Conservation (phyloP, 2,113 vertebrate genomes). For the Rhinolophus sinicus region DNA sequence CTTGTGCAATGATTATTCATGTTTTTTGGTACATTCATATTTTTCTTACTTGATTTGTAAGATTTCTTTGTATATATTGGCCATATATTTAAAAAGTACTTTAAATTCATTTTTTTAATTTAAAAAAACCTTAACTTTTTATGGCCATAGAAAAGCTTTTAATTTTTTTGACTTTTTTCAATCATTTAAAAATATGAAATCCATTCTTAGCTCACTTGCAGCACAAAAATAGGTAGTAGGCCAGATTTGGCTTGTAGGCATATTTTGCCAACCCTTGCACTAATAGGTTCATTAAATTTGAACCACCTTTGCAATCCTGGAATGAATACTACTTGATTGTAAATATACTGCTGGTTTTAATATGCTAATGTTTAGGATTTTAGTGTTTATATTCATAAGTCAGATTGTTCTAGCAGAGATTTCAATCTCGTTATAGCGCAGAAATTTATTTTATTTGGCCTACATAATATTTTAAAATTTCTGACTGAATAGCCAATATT, state of each 20-base stretch:
- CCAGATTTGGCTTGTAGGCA: background rate
- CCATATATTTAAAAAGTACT: background rate
- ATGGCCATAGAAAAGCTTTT: background rate
- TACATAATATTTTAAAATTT: background rate
- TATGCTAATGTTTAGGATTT: background rate
- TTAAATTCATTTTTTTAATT: conserved; percentile 35
- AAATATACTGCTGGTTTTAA: conserved; percentile 25
- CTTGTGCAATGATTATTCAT: conserved; percentile 7
- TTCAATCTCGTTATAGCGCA: background rate
- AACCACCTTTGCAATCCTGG: conserved; percentile 25
- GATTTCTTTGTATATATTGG: background rate
- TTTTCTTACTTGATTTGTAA: conserved; percentile 20
- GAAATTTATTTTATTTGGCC: background rate
- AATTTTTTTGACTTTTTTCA: background rate
- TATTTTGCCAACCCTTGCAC: background rate
- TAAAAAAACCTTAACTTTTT: background rate
- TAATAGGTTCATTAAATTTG: background rate
- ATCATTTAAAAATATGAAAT: background rate
- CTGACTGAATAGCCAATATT: background rate
- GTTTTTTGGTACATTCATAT: background rate
- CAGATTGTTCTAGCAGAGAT: background rate
- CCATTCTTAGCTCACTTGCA: background rate
- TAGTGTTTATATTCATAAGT: background rate
- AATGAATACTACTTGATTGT: conserved; percentile 1
- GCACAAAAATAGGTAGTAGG: background rate